These are phyloP conservation scores for Cynoglossus semilaevis DNA, from an alignment of 2,113 vertebrate species.

Conservation along the genomic window DNA sequence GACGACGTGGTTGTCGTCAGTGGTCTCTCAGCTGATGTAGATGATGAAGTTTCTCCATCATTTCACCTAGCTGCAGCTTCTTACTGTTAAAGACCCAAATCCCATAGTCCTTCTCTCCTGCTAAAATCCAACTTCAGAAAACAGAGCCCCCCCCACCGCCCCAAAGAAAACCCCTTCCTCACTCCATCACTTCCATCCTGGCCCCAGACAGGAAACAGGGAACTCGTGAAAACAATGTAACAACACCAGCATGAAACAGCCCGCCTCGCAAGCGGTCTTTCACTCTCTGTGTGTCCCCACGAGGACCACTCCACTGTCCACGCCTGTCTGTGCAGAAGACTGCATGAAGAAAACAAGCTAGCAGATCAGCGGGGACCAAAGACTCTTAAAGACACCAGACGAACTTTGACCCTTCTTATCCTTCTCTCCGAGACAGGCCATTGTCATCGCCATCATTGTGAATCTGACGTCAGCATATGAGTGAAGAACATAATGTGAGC, in stretches of 20 bases:
- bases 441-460: constrained; percentile 46
- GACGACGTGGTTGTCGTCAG: constrained; percentile 7
- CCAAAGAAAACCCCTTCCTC: neutral
- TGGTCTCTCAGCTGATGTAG: constrained; percentile 29
- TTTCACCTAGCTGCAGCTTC: constrained; percentile 33
- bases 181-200: neutral
- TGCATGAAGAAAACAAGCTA: constrained; percentile 56
- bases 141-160: no score
- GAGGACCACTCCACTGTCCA: constrained; percentile 40
- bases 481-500: constrained; percentile 32
- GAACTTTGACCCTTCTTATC: constrained; percentile 29
- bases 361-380: constrained; percentile 22
- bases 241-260: constrained; percentile 81
- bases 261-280: constrained; percentile 41
- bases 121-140: constrained; percentile 64
- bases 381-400: constrained; percentile 5
- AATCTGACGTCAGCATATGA: constrained; percentile 26
- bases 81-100: constrained; percentile 6
- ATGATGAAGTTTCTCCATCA: constrained; percentile 27
- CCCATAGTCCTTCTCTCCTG: constrained; percentile 33
- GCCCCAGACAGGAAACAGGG: constrained; percentile 25
- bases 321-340: constrained; percentile 45
- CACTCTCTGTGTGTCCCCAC: constrained; percentile 32
- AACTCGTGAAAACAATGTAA: constrained; percentile 58
- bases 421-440: constrained; percentile 36